Evolutionary conservation across 1,140 invertebrate species (phyloP).

Genomic region (Akabosia matsudoensis): DNA sequence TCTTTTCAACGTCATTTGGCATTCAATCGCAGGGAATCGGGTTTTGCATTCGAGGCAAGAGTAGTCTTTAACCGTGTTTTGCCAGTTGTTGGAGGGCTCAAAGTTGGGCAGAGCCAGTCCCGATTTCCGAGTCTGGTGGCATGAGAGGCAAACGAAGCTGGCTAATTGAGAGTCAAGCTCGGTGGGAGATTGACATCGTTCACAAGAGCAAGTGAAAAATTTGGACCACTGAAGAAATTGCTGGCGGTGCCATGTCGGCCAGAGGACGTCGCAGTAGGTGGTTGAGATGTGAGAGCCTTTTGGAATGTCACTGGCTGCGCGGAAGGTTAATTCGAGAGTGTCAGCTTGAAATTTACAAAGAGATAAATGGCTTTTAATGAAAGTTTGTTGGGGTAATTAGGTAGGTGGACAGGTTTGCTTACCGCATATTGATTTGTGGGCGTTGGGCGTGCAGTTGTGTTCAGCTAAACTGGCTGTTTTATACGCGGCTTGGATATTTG

Average conservation of each 20-base stretch:
- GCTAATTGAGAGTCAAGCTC: conserved; percentile 46
- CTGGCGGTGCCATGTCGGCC: conserved; percentile 49
- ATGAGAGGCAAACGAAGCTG: conserved; percentile 40
- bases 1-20: conserved; percentile 8
- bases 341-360: conserved; percentile 20
- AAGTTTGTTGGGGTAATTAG: no score
- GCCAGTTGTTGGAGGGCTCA: not conserved
- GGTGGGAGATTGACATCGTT: conserved; percentile 50
- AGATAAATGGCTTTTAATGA: no score
- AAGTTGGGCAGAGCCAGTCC: conserved; percentile 17
- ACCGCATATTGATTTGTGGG: conserved; percentile 44
- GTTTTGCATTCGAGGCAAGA: not conserved
- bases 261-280: conserved; percentile 51
- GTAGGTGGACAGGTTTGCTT: not conserved
- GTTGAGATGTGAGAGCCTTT: conserved; percentile 49
- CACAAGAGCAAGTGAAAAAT: conserved; percentile 50
- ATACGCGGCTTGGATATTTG: conserved; percentile 48
- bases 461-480: conserved; percentile 48
- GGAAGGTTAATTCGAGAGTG: conserved; percentile 42
- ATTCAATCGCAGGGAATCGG: not conserved
- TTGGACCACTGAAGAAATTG: conserved; percentile 49
- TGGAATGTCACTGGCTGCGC: conserved; percentile 49
- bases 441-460: conserved; percentile 51
- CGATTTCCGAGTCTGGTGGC: conserved; percentile 26
- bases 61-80: not conserved